Evolutionary conservation across 2,888 invertebrate species (phyloP), one percentile per base, ranked within the genome.

Genomic region (Chymomyza amoena): DNA sequence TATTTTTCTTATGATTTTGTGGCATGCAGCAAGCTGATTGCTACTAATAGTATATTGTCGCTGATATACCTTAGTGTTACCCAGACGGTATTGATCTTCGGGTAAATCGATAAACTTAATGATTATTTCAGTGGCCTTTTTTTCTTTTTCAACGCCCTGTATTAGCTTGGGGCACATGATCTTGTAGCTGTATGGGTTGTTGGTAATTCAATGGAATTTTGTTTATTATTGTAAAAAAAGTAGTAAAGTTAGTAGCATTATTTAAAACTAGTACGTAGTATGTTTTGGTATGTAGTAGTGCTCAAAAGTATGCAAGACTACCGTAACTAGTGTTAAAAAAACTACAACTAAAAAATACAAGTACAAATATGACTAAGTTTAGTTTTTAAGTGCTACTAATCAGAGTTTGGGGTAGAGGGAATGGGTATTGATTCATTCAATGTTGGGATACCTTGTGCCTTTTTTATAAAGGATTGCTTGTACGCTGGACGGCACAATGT

Each of bases 141-240:
- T 84, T 66, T 89, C 89, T 91, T 91, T 91, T 4, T 87, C 88
- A 75, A 90, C 86, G 80, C 90, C 91, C 76, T 74, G 66, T 92
- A 97, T 92, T 92, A 93, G 95, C 93, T 96, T 96, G 92, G 98
- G 97, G 94, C 98, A 98, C 95, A 99, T 96, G 95, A 99, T 98
- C 95, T 98, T 97, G 96, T 99, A 99, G 96, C 98, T 97, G 96
- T 94, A 93, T 94, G 93, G 91, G 89, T 73, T 74, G 39, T 61
- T 59, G 39, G 60, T 67, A n/a, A n/a, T 66, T 32, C 51, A 52
- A 61, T 63, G 68, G 76, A 72, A 65, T 63, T 63, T 76, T 80
- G 65, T 83, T 13, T 18, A 56, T 57, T 57, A 54, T 54, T 54
- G 54, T 57, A 18, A 57, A 57, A 9, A 18, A 7, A 54, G 3